Evolutionary conservation across 1,140 invertebrate species (phyloP).

Genomic region (Rhopalosiphum padi): DNA sequence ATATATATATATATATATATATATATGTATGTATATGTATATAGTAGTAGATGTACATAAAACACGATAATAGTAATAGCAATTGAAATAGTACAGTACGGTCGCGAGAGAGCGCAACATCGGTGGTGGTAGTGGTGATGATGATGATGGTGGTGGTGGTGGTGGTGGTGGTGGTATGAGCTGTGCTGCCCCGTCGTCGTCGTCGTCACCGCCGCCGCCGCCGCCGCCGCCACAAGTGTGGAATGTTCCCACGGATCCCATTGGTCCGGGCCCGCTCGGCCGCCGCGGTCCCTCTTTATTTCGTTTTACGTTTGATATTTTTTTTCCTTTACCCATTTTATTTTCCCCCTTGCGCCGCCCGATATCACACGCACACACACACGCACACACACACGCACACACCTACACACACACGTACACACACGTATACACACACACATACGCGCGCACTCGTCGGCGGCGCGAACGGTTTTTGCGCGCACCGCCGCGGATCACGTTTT

Average conservation of each 20-base stretch:
- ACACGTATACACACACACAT: too few species aligned
- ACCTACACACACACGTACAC: neutral
- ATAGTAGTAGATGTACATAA: neutral
- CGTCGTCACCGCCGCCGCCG: neutral
- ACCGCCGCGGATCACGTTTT: neutral
- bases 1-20: too few species aligned
- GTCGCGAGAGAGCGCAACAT: conserved; percentile 48
- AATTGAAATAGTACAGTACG: neutral
- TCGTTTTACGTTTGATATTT: neutral
- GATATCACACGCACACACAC: neutral
- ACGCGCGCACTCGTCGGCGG: too few species aligned
- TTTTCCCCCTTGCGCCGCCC: neutral
- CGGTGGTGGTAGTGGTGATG: neutral
- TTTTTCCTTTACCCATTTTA: conserved; percentile 11
- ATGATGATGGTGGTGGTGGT: too few species aligned
- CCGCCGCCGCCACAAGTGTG: conserved; percentile 44
- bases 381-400: too few species aligned
- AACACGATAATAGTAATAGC: neutral
- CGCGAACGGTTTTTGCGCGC: conserved; percentile 3
- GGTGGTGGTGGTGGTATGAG: neutral
- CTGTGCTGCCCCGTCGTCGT: conserved; percentile 5
- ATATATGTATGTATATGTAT: too few species aligned
- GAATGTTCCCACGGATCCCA: conserved; percentile 57
- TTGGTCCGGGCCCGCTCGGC: conserved; percentile 23
- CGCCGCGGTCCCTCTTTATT: neutral